Evolutionary conservation across 2,113 vertebrate species (phyloP), one percentile per base, ranked within the genome.

Genomic region (Micronycteris hirsuta): DNA sequence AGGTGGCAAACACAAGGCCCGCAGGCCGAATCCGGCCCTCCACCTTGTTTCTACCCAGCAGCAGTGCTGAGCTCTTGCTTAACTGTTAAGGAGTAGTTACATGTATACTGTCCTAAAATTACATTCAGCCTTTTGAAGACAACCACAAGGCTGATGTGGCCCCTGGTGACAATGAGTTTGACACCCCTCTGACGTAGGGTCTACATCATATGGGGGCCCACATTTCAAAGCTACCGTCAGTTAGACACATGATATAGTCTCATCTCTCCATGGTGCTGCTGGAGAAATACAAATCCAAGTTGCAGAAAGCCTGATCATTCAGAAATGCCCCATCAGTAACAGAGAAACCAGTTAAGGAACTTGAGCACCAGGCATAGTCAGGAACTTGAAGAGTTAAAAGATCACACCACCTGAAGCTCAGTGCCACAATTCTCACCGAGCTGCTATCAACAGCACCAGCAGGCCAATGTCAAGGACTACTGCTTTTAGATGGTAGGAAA

Each of bases 391-490:
- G 20, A 61, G 4, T 54, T 10, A 86, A 20, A 86, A 80, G 22
- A 14, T 12, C 15, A 16, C 7, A 6, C 2, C 3, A 11, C 16
- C 2, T 17, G 82, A 86, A 24, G 68, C 20, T 43, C 5, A 43
- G 2, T 0, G 2, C 19, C 7, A 5, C 3, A 5, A 31, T 33
- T 68, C 24, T 45, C 63, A 47, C 0, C 2, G 22, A 52, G 6
- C 7, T 4, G 3, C 14, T 5, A 0, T 1, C n/a, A 24, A 9
- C 1, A 22, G 43, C 4, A 41, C 33, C 45, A 56, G 2, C 2
- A 61, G 67, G 11, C 7, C 7, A 73, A 38, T 38, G 28, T 56
- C 10, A 49, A 24, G 26, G 77, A 19, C 12, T 2, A 45, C 19
- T 26, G 14, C 47, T 77, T 13, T 33, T 8, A 56, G 43, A 49